Conservation (phyloP, 2,113 vertebrate genomes). For the Caranx melampygus region DNA sequence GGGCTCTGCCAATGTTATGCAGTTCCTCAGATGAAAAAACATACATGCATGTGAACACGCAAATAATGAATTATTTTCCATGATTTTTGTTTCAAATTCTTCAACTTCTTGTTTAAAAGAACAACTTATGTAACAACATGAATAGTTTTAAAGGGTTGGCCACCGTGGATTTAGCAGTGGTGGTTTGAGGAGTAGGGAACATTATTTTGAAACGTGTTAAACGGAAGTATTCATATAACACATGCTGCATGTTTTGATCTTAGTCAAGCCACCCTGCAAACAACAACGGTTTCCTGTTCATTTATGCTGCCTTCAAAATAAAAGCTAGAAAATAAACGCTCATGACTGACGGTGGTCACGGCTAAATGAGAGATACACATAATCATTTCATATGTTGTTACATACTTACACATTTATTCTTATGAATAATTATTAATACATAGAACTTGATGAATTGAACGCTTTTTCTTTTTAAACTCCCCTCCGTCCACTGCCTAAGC, state of each 20-base stretch:
- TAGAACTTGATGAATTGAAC: too few relatives aligned
- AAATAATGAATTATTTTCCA: too few relatives aligned
- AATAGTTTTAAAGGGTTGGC: too few relatives aligned
- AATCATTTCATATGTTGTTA: too few relatives aligned
- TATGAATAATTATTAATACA: too few relatives aligned
- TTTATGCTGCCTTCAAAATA: conserved; percentile 23
- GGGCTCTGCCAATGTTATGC: background rate
- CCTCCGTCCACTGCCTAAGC: background rate
- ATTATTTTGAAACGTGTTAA: conserved; percentile 17
- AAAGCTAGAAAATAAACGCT: background rate
- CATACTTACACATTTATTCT: too few relatives aligned
- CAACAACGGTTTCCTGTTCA: background rate
- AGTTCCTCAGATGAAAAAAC: conserved; percentile 1
- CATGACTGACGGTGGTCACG: background rate
- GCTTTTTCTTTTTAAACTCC: background rate
- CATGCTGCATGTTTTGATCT: background rate
- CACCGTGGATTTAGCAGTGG: background rate
- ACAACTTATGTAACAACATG: too few relatives aligned
- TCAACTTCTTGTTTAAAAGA: too few relatives aligned
- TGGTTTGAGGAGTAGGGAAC: too few relatives aligned
- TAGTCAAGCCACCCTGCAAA: background rate
- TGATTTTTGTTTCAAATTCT: background rate
- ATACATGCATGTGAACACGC: too few relatives aligned
- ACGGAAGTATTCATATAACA: conserved; percentile 7
- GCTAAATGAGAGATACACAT: too few relatives aligned